Evolutionary conservation across 2,888 invertebrate species (phyloP).

Genomic region (Chrysolina oricalcia): DNA sequence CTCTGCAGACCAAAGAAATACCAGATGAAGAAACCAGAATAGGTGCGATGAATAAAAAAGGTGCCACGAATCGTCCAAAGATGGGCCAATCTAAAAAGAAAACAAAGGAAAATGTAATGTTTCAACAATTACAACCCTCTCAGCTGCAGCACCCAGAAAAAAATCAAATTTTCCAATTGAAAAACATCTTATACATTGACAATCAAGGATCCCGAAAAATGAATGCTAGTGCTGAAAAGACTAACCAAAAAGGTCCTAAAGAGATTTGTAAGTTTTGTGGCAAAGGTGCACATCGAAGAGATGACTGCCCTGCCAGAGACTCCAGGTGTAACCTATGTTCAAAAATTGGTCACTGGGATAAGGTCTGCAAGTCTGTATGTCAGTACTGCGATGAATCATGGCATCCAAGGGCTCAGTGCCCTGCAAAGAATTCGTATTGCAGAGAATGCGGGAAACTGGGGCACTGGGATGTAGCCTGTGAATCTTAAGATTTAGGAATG

Average conservation of each 20-base stretch:
- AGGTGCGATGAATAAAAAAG: too few species aligned
- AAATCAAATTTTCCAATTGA: too few species aligned
- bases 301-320: neutral
- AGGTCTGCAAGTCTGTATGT: neutral
- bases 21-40: neutral
- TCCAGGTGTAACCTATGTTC: neutral
- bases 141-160: too few species aligned
- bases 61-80: too few species aligned
- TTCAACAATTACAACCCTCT: too few species aligned
- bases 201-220: neutral
- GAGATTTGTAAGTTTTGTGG: neutral
- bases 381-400: too few species aligned
- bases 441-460: too few species aligned
- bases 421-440: neutral
- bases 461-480: neutral
- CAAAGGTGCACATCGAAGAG: neutral
- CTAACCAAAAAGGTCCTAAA: neutral
- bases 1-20: neutral
- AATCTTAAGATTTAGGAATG: too few species aligned
- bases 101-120: too few species aligned
- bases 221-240: too few species aligned
- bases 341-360: neutral
- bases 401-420: neutral
- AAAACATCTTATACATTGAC: neutral
- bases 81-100: too few species aligned